Evolutionary conservation across 2,888 invertebrate species (phyloP), one percentile per base, ranked within the genome.

Genomic region (Hipparchia semele): DNA sequence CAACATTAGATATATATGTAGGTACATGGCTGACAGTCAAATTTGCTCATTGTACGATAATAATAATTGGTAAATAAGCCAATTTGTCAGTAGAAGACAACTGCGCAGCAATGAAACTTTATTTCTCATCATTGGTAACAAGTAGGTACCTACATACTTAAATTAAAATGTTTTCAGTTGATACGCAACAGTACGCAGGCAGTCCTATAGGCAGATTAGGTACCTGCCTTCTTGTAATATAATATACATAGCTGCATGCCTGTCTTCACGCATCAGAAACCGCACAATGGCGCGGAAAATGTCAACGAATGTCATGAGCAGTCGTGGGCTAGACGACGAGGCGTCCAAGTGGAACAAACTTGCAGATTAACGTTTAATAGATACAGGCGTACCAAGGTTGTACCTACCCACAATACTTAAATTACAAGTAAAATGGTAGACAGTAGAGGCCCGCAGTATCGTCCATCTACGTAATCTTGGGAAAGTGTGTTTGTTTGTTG

Each of bases 221-320:
- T 53, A 9, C 51, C 5, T 23, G 23, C 23, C 23, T 23, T 23
- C 23, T 23, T 23, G 23, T 23, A 23, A 23, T 23, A 23, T 23
- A 23, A 23, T 23, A 23, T 23, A 23, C 23, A 23, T 23, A 39
- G 39, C 39, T 39, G 2, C 39, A 39, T 39, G 1, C 5, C 5
- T 39, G 2, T 23, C 8, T 51, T 51, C 51, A 23, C 64, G 49
- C 13, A 49, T 33, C 5, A 64, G 49, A 49, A 62, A 62, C 49
- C 23, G 23, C 64, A 23, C 9, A 64, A 64, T 51, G 8, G 51
- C 51, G 49, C 23, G 64, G 23, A 13, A 64, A 64, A 64, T 64
- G 64, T 51, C 64, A 64, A 23, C 61, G 33, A 64, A 64, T 64
- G 64, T 51, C 64, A 64, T 39, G n/a, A 46, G 46, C 49, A 64